These are phyloP conservation scores for Python bivittatus DNA, from an alignment of 2,113 vertebrate species.

Conservation along the genomic window DNA sequence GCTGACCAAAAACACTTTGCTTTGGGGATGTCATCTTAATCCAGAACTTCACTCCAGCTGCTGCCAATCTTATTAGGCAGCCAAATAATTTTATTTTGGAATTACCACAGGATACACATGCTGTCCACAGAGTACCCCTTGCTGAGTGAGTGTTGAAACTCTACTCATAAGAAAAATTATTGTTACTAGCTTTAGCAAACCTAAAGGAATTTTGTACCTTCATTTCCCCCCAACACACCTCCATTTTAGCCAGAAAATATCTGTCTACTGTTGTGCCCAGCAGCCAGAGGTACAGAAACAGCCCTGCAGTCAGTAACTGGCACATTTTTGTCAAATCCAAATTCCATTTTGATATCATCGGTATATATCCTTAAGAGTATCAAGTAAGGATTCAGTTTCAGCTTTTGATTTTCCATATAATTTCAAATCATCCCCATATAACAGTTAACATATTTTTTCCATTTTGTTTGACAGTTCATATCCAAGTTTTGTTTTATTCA, in stretches of 20 bases:
- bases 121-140: not conserved
- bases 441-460: not conserved
- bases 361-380: not conserved
- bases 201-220: not conserved
- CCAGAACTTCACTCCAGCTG: constrained; percentile 1
- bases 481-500: not conserved
- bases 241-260: not conserved
- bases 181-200: constrained; percentile 2
- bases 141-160: not conserved
- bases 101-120: fast-evolving
- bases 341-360: not conserved
- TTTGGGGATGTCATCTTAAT: constrained; percentile 26
- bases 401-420: not conserved
- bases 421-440: not conserved
- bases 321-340: not conserved
- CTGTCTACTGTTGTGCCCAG: not conserved
- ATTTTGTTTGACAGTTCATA: not conserved
- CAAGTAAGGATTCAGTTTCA: not conserved
- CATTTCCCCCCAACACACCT: not conserved
- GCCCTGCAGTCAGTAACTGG: not conserved
- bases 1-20: constrained; percentile 29
- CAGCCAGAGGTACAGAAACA: not conserved
- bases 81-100: not conserved
- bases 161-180: constrained; percentile 13
- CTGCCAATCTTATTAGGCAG: constrained; percentile 7